Evolutionary conservation across 2,797 vertebrate genomes (phyloP).

Genomic region (Vireo griseus): DNA sequence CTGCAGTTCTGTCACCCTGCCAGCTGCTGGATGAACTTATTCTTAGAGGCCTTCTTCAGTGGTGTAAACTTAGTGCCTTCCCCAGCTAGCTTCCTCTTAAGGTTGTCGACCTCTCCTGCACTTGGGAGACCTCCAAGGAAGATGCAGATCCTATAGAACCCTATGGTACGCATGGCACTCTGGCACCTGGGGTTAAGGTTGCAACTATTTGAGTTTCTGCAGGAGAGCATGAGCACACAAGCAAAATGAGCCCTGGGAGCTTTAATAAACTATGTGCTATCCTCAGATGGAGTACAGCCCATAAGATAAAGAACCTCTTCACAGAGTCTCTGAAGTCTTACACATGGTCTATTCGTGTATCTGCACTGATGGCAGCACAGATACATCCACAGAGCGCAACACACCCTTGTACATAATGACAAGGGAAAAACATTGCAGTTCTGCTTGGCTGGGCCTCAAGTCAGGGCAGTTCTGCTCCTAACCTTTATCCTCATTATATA

Average conservation of each 20-base stretch:
- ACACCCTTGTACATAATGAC: background rate
- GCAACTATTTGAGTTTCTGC: background rate
- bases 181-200: background rate
- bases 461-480: background rate
- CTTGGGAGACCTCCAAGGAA: background rate
- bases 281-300: conserved; percentile 2
- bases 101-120: background rate
- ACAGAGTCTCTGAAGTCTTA: background rate
- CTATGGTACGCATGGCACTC: rapidly evolving
- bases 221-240: background rate
- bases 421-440: background rate
- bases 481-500: background rate
- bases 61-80: background rate
- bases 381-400: background rate
- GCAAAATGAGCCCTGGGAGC: background rate
- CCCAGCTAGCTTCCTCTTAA: background rate
- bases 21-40: background rate
- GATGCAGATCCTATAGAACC: background rate
- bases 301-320: conserved; percentile 38
- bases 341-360: background rate
- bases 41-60: background rate
- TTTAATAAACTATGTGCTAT: rapidly evolving
- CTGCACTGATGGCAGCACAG: background rate
- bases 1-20: background rate
- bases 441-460: background rate